phyloP scores from a whole-genome alignment of 2,888 invertebrate species.

The Auanema freiburgensis region DNA sequence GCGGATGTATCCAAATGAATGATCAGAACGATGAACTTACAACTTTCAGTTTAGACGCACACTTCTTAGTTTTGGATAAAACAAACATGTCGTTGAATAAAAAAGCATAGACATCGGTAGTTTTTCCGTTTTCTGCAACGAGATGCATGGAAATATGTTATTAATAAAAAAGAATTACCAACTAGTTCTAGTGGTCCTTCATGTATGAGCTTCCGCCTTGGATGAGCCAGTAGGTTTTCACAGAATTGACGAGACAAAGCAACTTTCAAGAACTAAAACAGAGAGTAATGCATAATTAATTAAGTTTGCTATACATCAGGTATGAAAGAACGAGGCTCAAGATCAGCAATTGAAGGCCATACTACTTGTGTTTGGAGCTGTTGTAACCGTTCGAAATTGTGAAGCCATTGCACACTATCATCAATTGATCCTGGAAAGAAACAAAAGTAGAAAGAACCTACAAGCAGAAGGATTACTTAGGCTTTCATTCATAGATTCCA shows the following conservation, averaged over 20 bases:
- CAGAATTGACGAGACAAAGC: slow-evolving; percentile 72
- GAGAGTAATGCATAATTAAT: neutral
- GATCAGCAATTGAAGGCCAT: slow-evolving; percentile 72
- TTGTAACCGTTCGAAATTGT: slow-evolving; percentile 73
- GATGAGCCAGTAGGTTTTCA: slow-evolving; percentile 71
- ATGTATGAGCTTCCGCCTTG: slow-evolving; percentile 67
- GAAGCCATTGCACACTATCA: slow-evolving; percentile 74
- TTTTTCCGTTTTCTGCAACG: slow-evolving; percentile 70
- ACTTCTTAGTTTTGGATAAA: slow-evolving; percentile 71
- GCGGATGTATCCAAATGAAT: neutral
- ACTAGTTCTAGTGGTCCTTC: slow-evolving; percentile 68
- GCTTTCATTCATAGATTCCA: slow-evolving; percentile 71
- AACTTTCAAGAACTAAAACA: slow-evolving; percentile 69
- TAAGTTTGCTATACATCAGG: slow-evolving; percentile 67
- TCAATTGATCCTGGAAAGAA: slow-evolving; percentile 70
- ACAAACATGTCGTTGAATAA: slow-evolving; percentile 74
- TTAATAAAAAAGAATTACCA: slow-evolving; percentile 60
- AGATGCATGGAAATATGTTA: neutral
- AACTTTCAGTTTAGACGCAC: slow-evolving; percentile 52
- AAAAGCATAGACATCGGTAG: slow-evolving; percentile 71
- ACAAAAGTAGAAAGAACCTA: neutral
- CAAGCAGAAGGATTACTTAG: slow-evolving; percentile 66
- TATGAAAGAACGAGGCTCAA: slow-evolving; percentile 71
- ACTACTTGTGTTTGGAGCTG: slow-evolving; percentile 72
- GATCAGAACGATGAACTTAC: slow-evolving; percentile 11